Evolutionary conservation across 2,797 vertebrate genomes (phyloP).

Genomic region (Eurystomus glaucurus): DNA sequence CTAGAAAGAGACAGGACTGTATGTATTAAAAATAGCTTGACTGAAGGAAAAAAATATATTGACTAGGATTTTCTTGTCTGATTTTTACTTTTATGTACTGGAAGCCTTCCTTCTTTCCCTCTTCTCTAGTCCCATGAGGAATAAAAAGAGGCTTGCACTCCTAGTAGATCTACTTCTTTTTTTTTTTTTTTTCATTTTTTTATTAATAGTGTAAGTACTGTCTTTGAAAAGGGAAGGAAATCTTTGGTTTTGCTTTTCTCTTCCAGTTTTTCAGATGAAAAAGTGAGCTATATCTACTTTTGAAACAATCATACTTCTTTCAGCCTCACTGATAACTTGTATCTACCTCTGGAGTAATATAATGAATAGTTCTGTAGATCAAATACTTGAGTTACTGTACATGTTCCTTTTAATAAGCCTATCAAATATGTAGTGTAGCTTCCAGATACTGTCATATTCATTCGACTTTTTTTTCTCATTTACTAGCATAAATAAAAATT

Average conservation of each 20-base stretch:
- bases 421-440: neutral
- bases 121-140: slow-evolving; percentile 22
- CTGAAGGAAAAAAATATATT: slow-evolving; percentile 65
- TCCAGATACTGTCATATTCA: neutral
- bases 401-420: neutral
- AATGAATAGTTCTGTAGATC: neutral
- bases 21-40: slow-evolving; percentile 75
- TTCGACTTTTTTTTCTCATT: neutral
- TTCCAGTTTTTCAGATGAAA: neutral
- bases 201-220: neutral
- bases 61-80: slow-evolving; percentile 74
- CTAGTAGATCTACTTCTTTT: neutral
- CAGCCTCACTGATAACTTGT: neutral
- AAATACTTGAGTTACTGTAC: neutral
- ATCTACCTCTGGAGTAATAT: neutral
- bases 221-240: neutral
- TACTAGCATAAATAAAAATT: neutral
- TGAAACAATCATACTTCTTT: neutral
- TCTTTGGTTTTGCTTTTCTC: neutral
- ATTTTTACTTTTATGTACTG: slow-evolving; percentile 59
- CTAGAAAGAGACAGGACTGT: slow-evolving; percentile 71
- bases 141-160: slow-evolving; percentile 13
- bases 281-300: neutral
- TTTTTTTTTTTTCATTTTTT: neutral
- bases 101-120: slow-evolving; percentile 21